Percentiles rank a stretch among this genome's conserved stretches.
Evolutionary conservation across 2,113 vertebrate species (phyloP).

Genomic region (Pogonocichla stellata): DNA sequence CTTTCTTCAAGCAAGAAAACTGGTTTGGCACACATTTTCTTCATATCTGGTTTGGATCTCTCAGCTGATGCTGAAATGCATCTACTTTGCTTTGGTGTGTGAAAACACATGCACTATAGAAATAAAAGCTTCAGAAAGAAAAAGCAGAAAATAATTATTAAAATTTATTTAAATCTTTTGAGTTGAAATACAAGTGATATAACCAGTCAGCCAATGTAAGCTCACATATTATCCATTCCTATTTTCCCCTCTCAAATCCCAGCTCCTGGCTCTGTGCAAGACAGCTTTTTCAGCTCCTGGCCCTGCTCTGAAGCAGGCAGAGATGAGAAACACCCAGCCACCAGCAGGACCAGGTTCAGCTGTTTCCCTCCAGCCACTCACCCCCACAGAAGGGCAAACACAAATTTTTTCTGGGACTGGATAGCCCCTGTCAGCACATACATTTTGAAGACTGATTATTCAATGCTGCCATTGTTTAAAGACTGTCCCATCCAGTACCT

Average conservation of each 20-base stretch:
- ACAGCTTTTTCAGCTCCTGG: neutral
- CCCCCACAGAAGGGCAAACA: neutral
- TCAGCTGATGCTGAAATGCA: neutral
- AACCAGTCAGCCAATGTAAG: neutral
- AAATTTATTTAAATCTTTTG: neutral
- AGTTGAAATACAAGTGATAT: neutral
- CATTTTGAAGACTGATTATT: neutral
- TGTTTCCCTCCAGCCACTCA: neutral
- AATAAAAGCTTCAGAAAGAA: neutral
- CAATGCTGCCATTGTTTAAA: neutral
- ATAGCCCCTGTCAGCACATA: neutral
- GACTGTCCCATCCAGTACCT: neutral
- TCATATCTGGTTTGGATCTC: neutral
- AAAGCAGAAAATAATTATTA: neutral
- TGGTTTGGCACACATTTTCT: neutral
- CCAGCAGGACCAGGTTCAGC: fast-evolving
- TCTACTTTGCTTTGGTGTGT: neutral
- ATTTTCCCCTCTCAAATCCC: neutral
- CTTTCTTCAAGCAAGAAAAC: neutral
- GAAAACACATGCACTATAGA: neutral
- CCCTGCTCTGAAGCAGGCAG: fast-evolving
- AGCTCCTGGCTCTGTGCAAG: neutral
- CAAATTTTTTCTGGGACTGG: neutral
- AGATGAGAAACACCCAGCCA: fast-evolving
- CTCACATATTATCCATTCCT: neutral